Evolutionary conservation across 2,113 vertebrate species (phyloP).

Genomic region (Scomber japonicus): DNA sequence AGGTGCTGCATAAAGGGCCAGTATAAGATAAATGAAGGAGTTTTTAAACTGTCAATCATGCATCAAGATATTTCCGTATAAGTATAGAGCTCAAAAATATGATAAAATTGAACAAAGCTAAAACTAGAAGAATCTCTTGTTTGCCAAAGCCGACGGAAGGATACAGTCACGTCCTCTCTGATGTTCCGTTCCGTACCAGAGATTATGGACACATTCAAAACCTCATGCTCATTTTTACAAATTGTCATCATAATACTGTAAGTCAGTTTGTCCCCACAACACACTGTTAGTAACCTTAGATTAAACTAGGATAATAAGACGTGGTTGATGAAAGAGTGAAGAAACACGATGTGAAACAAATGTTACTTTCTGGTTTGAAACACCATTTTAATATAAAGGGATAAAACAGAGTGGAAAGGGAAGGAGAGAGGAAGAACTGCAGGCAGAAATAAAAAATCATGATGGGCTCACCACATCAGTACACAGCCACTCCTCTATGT

Average conservation of each 20-base stretch:
- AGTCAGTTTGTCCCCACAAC: conserved; percentile 10
- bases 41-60: no score
- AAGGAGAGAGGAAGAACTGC: conserved; percentile 33
- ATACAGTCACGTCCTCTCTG: no score
- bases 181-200: no score
- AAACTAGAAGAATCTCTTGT: no score
- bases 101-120: no score
- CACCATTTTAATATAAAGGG: not conserved
- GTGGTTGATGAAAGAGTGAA: conserved; percentile 38
- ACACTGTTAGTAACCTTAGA: conserved; percentile 43
- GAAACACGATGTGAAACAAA: conserved; percentile 19
- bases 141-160: no score
- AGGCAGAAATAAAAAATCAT: conserved; percentile 79
- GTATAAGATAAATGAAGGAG: no score
- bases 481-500: conserved; percentile 99
- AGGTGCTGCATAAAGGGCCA: no score
- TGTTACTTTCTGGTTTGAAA: conserved; percentile 32
- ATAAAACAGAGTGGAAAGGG: conserved; percentile 20
- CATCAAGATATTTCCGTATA: no score
- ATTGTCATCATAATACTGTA: not conserved
- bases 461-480: conserved; percentile 97
- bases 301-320: not conserved
- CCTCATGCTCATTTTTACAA: conserved; percentile 48
- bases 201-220: not conserved
- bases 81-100: no score